Evolutionary conservation across 1,140 invertebrate genomes (phyloP).

Genomic region (Psix sp.): DNA sequence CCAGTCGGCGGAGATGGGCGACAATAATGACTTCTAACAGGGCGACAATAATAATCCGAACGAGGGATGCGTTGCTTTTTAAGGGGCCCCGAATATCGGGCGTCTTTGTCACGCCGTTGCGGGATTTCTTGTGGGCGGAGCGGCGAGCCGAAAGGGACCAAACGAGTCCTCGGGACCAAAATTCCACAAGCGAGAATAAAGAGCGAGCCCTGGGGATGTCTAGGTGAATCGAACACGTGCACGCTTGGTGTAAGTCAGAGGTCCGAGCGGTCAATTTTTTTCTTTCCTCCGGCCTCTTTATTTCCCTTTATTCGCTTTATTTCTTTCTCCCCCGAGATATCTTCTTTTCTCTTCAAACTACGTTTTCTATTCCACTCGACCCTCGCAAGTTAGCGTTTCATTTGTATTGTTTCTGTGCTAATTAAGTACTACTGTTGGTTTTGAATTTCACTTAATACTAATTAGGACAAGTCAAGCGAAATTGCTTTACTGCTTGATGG

Average conservation of each 20-base stretch:
- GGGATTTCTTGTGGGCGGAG: constrained; percentile 61
- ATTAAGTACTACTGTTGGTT: too few species aligned
- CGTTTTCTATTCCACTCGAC: constrained; percentile 31
- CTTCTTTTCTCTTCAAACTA: not conserved
- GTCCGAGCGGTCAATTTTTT: constrained; percentile 53
- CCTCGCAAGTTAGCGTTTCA: too few species aligned
- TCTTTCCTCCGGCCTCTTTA: not conserved
- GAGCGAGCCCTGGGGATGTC: constrained; percentile 24
- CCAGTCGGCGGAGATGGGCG: constrained; percentile 29
- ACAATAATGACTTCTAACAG: constrained; percentile 57
- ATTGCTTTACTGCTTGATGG: constrained; percentile 19
- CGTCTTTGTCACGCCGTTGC: constrained; percentile 45
- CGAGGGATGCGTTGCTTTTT: constrained; percentile 47
- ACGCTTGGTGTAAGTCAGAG: constrained; percentile 57
- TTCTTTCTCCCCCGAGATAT: not conserved
- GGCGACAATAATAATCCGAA: constrained; percentile 55
- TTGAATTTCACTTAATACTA: constrained; percentile 1
- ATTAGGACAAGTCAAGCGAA: constrained; percentile 5
- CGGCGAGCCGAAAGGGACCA: constrained; percentile 51
- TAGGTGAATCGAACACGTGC: constrained; percentile 55
- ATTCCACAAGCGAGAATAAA: constrained; percentile 51
- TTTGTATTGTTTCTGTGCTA: too few species aligned
- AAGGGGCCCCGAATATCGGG: constrained; percentile 39
- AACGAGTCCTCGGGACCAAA: constrained; percentile 30
- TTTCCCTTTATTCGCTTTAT: not conserved